Evolutionary conservation across 2,888 invertebrate genomes (phyloP), one percentile per base, ranked within the genome.

Genomic region (Heliconius charithonia): DNA sequence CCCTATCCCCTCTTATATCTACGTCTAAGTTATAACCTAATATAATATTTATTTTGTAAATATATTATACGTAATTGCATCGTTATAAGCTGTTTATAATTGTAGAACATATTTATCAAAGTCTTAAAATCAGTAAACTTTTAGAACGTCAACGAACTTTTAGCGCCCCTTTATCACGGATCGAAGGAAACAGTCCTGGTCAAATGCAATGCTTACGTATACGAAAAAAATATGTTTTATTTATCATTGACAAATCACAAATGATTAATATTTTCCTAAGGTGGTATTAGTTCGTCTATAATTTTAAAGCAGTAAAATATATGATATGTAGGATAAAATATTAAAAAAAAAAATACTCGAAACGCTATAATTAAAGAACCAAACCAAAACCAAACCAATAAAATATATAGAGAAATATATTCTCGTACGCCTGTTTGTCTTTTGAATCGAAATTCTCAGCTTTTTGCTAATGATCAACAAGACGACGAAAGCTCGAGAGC

Each of bases 401-500:
- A 45, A 16, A 45, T 45, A 41, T 41, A 41, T 45, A 51, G 2
- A 51, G 19, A 51, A 51, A 51, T 19, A 51, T 51, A 6, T 1
- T 41, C 13, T 0, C 45, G 0, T 16, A 19, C 16, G 16, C 4
- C 16, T 51, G 51, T 19, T 51, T 51, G 51, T 1, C 19, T 51
- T 51, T 51, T 51, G 19, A 19, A 19, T 51, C 51, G 19, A 51
- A 51, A 51, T 51, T 51, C 25, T 16, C 9, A 32, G 27, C 32
- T 22, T 56, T 76, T 76, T 76, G 45, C 72, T 41, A 62, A 59
- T 66, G 59, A 62, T 56, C 62, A 65, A 80, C 86, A 86, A 37
- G 45, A 63, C 37, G 59, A 73, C 84, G 85, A 89, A 88, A 88
- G 87, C 84, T 88, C 86, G 85, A 89, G 88, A 88, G 87, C 84